phyloP scores from a whole-genome alignment of 2,797 vertebrate species.

The Pristis pectinata region DNA sequence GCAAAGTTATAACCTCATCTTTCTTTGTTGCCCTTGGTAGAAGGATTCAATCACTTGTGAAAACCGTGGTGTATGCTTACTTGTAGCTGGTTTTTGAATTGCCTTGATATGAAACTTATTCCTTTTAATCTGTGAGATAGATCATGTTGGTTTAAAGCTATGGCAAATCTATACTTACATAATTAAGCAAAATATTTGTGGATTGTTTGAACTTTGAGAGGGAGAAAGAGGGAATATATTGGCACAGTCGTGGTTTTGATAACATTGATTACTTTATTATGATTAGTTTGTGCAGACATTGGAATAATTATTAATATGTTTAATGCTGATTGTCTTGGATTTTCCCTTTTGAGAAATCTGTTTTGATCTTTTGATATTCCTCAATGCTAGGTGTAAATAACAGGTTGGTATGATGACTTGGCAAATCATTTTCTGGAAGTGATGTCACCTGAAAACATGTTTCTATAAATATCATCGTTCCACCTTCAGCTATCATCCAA shows the following conservation, averaged over 20 bases:
- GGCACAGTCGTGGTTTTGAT: background rate
- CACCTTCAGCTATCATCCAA: background rate
- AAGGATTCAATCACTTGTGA: too few species aligned
- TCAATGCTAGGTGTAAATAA: background rate
- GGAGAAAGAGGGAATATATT: background rate
- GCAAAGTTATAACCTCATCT: too few species aligned
- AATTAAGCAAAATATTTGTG: background rate
- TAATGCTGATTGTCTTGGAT: background rate
- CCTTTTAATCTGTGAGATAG: background rate
- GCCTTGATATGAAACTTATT: background rate
- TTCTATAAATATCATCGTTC: background rate
- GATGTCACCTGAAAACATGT: background rate
- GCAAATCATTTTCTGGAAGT: background rate
- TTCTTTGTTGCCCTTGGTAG: too few species aligned
- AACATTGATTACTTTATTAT: background rate
- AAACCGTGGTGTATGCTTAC: background rate
- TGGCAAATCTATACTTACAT: background rate
- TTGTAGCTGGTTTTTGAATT: background rate
- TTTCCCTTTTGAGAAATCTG: background rate
- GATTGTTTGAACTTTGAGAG: background rate
- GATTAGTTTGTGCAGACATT: background rate
- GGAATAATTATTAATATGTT: background rate
- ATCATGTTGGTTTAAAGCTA: background rate
- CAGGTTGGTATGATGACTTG: background rate
- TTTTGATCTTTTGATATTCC: background rate